These are phyloP conservation scores for Tenthredo notha DNA, from an alignment of 2,888 invertebrate genomes.

Conservation along the genomic window DNA sequence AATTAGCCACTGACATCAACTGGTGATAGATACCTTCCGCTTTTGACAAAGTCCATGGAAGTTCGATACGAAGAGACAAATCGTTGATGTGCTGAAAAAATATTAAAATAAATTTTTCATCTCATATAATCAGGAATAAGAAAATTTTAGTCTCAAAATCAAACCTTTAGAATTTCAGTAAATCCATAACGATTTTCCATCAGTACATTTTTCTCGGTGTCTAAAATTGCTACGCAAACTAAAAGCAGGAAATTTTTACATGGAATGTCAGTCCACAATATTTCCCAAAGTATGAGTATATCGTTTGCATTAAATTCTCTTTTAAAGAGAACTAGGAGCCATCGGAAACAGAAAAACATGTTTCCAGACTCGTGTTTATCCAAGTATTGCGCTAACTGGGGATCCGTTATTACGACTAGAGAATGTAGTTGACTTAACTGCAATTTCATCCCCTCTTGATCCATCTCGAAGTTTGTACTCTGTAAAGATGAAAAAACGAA, in stretches of 20 bases:
- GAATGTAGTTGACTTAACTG: conserved; percentile 93
- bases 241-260: conserved; percentile 97
- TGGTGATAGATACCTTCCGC: conserved; percentile 97
- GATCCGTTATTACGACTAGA: conserved; percentile 90
- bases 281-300: conserved; percentile 96
- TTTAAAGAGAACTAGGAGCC: conserved; percentile 97
- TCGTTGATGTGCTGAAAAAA: conserved; percentile 95
- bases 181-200: conserved; percentile 96
- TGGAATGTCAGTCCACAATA: conserved; percentile 96
- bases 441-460: conserved; percentile 97
- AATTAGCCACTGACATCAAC: conserved; percentile 84
- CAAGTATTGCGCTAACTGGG: conserved; percentile 92
- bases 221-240: conserved; percentile 95
- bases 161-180: conserved; percentile 96
- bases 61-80: conserved; percentile 91
- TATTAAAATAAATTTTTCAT: not conserved
- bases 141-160: not conserved
- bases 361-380: conserved; percentile 94
- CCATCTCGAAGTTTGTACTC: conserved; percentile 96
- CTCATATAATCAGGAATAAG: not conserved
- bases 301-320: conserved; percentile 94
- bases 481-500: conserved; percentile 74
- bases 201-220: conserved; percentile 91
- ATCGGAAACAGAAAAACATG: conserved; percentile 99
- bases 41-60: conserved; percentile 89